These are phyloP conservation scores for Zelleria hepariella DNA, from an alignment of 2,888 invertebrate genomes.

Conservation along the genomic window DNA sequence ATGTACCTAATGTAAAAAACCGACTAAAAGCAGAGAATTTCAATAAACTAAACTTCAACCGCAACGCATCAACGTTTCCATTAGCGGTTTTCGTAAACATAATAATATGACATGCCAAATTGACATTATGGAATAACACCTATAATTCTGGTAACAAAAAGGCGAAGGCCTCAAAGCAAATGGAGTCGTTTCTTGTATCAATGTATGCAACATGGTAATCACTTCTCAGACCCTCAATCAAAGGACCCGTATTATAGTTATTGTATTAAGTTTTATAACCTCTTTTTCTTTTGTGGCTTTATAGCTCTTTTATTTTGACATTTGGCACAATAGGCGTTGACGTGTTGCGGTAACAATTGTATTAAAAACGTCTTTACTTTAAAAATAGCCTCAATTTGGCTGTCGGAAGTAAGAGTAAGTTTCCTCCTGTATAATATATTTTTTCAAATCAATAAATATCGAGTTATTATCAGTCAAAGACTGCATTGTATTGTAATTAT, in stretches of 20 bases:
- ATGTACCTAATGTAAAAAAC: not conserved
- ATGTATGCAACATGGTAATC: conserved; percentile 62
- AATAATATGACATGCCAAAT: conserved; percentile 51
- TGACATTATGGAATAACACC: conserved; percentile 41
- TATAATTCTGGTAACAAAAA: conserved; percentile 57
- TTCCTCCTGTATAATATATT: conserved; percentile 41
- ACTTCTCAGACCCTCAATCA: conserved; percentile 60
- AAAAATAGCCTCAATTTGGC: conserved; percentile 18
- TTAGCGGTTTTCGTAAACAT: conserved; percentile 33
- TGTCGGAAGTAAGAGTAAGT: conserved; percentile 54
- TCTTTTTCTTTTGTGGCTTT: conserved; percentile 51
- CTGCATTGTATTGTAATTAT: conserved; percentile 59
- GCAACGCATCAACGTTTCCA: conserved; percentile 31
- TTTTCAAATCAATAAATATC: conserved; percentile 33
- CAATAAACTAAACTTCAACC: conserved; percentile 16
- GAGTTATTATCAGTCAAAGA: conserved; percentile 63
- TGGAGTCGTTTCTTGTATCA: conserved; percentile 60
- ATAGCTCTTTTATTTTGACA: conserved; percentile 29
- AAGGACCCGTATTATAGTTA: conserved; percentile 51
- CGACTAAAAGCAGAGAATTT: conserved; percentile 4
- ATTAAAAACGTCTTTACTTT: conserved; percentile 46
- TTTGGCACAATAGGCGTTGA: conserved; percentile 62
- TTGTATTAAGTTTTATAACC: conserved; percentile 51
- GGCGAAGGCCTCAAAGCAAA: conserved; percentile 30
- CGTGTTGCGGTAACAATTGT: conserved; percentile 53